Evolutionary conservation across 2,888 invertebrate species (phyloP), one percentile per base, ranked within the genome.

Genomic region (Eurois occulta): DNA sequence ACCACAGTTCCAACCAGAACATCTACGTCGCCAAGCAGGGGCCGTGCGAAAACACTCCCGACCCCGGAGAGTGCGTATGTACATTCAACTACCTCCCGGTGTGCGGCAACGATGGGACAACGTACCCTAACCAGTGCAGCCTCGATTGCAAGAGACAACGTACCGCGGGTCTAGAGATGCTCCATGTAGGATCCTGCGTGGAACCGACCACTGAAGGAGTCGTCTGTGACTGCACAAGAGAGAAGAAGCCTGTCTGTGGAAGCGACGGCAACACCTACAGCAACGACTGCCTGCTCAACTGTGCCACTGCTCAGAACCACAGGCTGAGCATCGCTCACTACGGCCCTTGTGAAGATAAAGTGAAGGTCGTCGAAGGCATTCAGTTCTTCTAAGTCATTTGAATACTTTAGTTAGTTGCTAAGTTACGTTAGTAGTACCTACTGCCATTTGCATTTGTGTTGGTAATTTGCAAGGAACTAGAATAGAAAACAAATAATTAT

Each of bases 21-120:
- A 64, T 90, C 16, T 80, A 75, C 28, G 66, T 64, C 3, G 82
- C 62, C 2, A 84, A 21, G 1, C 72, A 84, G 0, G 90, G 88
- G 0, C 66, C 75, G 0, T 88, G 88, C 41, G 79, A 86, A 7
- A 66, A 8, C n/a, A 74, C 5, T 58, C 76, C 13, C 6, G 18
- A 46, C n/a, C 11, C 6, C 5, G 32, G 28, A n/a, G 43, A 66
- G 2, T 91, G 91, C 60, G 46, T 88, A 11, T 92, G 93, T 66
- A 75, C 88, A 0, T 75, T 66, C 2, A 83, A 86, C 4, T 90
- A 91, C 75, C 82, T 74, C 2, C 93, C 93, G 0, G 87, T 93
- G 0, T 93, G 93, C 72, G 93, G 92, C 16, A 86, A 83, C 28
- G 91, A 93, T 38, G 92, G 92, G 0, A 60, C 76, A 1, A 92